Base-by-base conservation (phyloP, 2,797 vertebrate genomes). In the Pseudopleuronectes americanus region DNA sequence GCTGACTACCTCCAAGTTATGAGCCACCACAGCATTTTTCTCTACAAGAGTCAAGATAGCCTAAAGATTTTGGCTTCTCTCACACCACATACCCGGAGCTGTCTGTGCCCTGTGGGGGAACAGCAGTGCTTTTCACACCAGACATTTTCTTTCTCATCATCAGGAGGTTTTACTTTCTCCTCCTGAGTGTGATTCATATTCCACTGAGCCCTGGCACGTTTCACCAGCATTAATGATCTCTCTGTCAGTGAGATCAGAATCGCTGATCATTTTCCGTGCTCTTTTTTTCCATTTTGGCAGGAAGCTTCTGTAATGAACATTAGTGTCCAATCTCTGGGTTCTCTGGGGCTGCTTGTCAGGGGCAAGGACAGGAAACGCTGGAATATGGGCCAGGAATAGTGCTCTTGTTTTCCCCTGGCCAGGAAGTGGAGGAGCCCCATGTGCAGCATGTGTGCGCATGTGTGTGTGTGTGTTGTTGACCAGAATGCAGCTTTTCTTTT, bases 331-430 rank as follows among this genome's bases (percentile, higher is more conserved):
- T 83, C 76, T 79, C 13, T 38, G 22, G 66, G 58, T 79, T 87
- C 85, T 87, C 75, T 68, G 58, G 81, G 79, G 62, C 80, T 81
- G 67, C 68, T 63, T 0, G 57, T 86, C 72, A 71, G 69, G 85
- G 83, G 77, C 76, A 80, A 80, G 82, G 74, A 88, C 89, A 91
- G 91, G 91, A 92, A 92, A 76, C 70, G 5, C 72, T 58, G 63
- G 58, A 57, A 77, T 74, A 60, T 1, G 6, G 66, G 80, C 85
- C 86, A 86, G 79, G 81, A 89, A 85, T 86, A 84, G 75, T 85
- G 69, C n/a, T 82, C 81, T 83, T 80, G 74, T 86, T 87, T 88
- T 77, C 80, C 67, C 68, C 54, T 52, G 60, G 61, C 83, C 87
- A 87, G 90, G 88, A 92, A 92, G 72, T 71, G 59, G 51, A 81